Base-by-base conservation (phyloP, 2,113 vertebrate genomes). In the Notechis scutatus region DNA sequence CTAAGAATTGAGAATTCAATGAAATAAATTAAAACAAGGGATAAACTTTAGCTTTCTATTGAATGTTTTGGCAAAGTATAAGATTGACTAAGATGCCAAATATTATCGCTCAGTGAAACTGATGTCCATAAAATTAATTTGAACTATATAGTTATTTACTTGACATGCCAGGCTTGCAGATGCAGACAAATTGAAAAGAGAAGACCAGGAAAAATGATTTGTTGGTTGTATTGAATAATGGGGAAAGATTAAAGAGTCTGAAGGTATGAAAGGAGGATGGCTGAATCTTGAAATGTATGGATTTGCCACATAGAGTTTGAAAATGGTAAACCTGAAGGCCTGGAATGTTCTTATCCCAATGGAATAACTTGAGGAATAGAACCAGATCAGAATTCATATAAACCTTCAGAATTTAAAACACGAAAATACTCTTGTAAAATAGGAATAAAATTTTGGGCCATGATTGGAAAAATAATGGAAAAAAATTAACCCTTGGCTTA, bases 171-270 rank as follows among this genome's bases (percentile, higher is more conserved):
- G n/a, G 93, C 52, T 90, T 81, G 91, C 85, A 50, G 12, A 12
- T 87, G 91, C 50, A 88, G 88, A 59, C 57, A 94, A 90, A 92
- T 8, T 1, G 5, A 26, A 42, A 94, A 91, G 91, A 45, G 54
- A 93, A 89, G 54, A 89, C 21, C 87, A 94, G 5, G 18, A 87
- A 21, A 18, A 24, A 87, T 92, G 69, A 92, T 88, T 92, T 54
- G 50, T 69, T 92, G 5, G 34, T 14, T 93, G 23, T 55, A 4
- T 85, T 95, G 94, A 91, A 93, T 39, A 52, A 42, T 57, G 81
- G 45, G 74, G 87, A 12, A 56, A 92, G 39, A 93, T 95, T 57
- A 55, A 92, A 93, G 52, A 92, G 55, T 90, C 26, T 92, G 20
- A 90, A 90, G 86, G n/a, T 86, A 34, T 50, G n/a, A 64, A 34